Conservation (phyloP, 92 coral and sea anemone species). For the Pocillopora grandis region DNA sequence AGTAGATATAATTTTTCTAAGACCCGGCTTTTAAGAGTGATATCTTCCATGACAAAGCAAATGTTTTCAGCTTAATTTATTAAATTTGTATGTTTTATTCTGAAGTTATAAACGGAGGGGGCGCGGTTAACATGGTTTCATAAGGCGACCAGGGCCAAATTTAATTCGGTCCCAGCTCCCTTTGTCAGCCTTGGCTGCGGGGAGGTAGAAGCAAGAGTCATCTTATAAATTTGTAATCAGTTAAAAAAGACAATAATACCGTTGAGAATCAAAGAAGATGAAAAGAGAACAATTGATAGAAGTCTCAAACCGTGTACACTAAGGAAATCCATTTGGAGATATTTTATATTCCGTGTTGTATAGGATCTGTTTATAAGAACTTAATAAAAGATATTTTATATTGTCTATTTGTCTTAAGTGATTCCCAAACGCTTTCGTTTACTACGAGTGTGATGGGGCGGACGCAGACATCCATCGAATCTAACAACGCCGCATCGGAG, state of each 20-base stretch:
- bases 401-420: neutral
- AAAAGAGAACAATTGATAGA: neutral
- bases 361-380: neutral
- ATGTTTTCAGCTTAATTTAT: neutral
- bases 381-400: conserved; percentile 1
- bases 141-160: neutral
- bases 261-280: neutral
- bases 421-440: neutral
- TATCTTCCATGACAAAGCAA: neutral
- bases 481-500: no score
- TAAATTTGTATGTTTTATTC: neutral
- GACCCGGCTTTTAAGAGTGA: neutral
- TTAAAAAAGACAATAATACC: neutral
- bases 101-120: neutral
- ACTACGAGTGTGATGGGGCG: no score
- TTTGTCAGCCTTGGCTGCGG: neutral
- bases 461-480: no score
- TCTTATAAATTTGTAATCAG: neutral
- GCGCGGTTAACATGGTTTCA: neutral
- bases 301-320: neutral
- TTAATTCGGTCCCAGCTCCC: neutral
- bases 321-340: neutral
- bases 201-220: neutral
- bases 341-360: conserved; percentile 10
- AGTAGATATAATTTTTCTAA: neutral